Evolutionary conservation across 2,113 vertebrate genomes (phyloP), one percentile per base, ranked within the genome.

Genomic region (Lagenorhynchus albirostris): DNA sequence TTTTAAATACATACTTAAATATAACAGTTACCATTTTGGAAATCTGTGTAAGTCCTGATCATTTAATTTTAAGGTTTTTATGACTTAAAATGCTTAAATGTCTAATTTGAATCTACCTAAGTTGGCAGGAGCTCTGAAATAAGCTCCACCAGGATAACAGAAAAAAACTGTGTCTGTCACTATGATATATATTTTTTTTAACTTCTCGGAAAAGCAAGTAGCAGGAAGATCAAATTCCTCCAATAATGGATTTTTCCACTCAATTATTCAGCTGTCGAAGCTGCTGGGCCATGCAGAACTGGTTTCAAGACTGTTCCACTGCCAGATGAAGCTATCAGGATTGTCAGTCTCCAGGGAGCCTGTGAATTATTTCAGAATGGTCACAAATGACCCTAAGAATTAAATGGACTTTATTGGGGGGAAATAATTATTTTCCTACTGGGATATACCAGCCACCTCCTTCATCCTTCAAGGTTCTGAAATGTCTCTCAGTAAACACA

Each of bases 221-320:
- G 76, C 74, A 97, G n/a, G 65, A 91, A 94, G 86, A 97, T 93
- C 95, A 97, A 97, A 97, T 97, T 89, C 74, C 60, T 95, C 83
- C 92, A 97, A 92, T 97, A 97, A 98, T 98, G 97, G 96, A 97
- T 97, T 98, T 97, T 98, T 97, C 93, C 93, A 97, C 95, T 98
- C 80, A 65, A 81, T 97, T 97, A 96, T 98, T 95, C 84, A 95
- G 67, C 93, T 80, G 38, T 79, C 0, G 0, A 67, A 96, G 50
- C 89, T 90, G 79, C 89, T 96, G 96, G 73, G 55, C 93, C 91
- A 77, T 97, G 96, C 70, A 77, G 79, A 97, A 93, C 63, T 62
- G n/a, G 80, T 50, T 91, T 93, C n/a, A 65, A 85, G 62, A 95
- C 83, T 73, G 3, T 0, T 26, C 33, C 38, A 85, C 62, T 87